Conservation (phyloP, 2,113 vertebrate genomes). For the Pungitius pungitius region DNA sequence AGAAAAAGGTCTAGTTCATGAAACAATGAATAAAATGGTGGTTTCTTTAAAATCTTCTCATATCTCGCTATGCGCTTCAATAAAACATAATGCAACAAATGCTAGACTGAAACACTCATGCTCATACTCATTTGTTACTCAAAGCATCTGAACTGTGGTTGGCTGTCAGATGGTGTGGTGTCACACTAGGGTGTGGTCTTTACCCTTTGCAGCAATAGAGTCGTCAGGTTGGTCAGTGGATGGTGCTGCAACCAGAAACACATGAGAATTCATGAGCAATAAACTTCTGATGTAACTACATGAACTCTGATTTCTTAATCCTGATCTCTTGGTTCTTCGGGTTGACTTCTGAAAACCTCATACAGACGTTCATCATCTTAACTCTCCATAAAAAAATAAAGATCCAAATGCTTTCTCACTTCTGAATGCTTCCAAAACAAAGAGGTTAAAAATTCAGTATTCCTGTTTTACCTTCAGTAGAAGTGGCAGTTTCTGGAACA, state of each 20-base stretch:
- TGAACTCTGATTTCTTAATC: neutral
- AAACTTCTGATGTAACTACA: neutral
- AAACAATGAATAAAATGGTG: neutral
- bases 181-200: neutral
- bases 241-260: constrained; percentile 29
- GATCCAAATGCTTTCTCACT: neutral
- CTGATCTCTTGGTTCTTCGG: neutral
- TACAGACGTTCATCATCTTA: neutral
- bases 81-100: no score
- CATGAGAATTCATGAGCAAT: neutral
- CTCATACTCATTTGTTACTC: neutral
- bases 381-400: neutral
- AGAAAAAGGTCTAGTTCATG: neutral
- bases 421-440: neutral
- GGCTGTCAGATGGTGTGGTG: neutral
- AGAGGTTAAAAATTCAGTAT: neutral
- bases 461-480: neutral
- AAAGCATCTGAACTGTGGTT: neutral
- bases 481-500: neutral
- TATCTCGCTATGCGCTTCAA: neutral
- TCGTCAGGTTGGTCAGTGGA: constrained; percentile 7
- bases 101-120: neutral
- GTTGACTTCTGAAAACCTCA: neutral
- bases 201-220: constrained; percentile 25
- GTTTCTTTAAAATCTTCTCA: neutral